phyloP scores from a whole-genome alignment of 2,888 invertebrate species.

The Mesorhabditis belari region DNA sequence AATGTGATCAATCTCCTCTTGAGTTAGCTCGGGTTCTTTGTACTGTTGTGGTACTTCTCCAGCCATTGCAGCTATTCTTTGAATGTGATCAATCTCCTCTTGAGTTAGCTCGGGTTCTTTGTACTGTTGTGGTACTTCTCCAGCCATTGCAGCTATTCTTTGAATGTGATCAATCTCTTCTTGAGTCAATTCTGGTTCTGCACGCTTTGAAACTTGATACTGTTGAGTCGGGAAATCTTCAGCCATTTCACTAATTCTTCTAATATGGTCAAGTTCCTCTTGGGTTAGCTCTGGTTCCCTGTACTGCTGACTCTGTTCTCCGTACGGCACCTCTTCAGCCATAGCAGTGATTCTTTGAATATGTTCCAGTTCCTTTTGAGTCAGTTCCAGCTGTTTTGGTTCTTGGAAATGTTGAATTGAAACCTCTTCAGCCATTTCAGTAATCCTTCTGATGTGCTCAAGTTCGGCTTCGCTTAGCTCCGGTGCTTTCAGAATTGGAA shows the following conservation, averaged over 20 bases:
- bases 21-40: too few relatives aligned
- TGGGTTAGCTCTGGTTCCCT: background rate
- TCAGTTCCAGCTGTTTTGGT: conserved; percentile 9
- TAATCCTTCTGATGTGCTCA: conserved; percentile 22
- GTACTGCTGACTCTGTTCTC: too few relatives aligned
- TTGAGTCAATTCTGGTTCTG: conserved; percentile 18
- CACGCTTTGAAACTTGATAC: background rate
- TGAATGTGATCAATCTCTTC: conserved; percentile 44
- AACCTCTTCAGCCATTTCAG: conserved; percentile 16
- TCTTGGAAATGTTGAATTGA: conserved; percentile 1
- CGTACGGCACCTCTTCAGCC: background rate
- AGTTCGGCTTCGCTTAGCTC: conserved; percentile 17
- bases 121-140: background rate
- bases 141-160: conserved; percentile 27
- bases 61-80: conserved; percentile 26
- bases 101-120: conserved; percentile 18
- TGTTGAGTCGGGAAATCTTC: too few relatives aligned
- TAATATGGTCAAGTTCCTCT: conserved; percentile 13
- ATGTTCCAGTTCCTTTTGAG: conserved; percentile 30
- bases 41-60: background rate
- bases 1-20: background rate
- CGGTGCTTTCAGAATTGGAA: too few relatives aligned
- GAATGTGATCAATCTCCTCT: conserved; percentile 43
- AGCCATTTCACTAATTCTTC: conserved; percentile 3
- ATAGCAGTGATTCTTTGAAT: conserved; percentile 11